A percentile compares a stretch with the other conserved stretches of the same genome.
phyloP scores from a whole-genome alignment of 1,140 invertebrate species.

The Ridgeia piscesae region DNA sequence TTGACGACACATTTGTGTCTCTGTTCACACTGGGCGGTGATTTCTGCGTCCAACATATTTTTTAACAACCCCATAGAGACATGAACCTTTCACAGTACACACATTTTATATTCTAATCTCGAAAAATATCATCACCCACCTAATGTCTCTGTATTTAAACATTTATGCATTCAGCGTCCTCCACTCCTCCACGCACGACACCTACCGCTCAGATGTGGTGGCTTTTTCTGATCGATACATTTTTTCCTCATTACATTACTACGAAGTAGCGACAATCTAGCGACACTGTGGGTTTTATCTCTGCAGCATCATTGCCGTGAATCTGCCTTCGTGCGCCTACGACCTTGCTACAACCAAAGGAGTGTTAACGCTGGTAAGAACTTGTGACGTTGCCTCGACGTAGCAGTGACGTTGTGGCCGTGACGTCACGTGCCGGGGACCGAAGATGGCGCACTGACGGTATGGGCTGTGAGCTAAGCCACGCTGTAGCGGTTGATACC shows the following conservation, averaged over 20 bases:
- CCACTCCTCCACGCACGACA: background rate
- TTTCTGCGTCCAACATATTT: no score
- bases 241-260: background rate
- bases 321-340: background rate
- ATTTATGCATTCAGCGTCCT: background rate
- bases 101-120: background rate
- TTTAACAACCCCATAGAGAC: no score
- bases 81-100: no score
- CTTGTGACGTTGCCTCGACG: background rate
- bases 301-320: background rate
- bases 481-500: background rate
- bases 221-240: background rate
- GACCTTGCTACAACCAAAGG: background rate
- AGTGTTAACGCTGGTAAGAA: background rate
- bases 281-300: background rate
- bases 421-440: background rate
- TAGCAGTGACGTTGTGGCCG: background rate
- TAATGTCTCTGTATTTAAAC: background rate
- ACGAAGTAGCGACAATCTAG: background rate
- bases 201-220: background rate
- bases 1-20: no score
- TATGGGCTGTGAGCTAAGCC: constrained; percentile 14
- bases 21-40: no score
- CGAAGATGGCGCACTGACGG: background rate
- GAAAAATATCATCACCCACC: background rate